phyloP scores from a whole-genome alignment of 2,797 vertebrate species.

The Loriculus beryllinus region DNA sequence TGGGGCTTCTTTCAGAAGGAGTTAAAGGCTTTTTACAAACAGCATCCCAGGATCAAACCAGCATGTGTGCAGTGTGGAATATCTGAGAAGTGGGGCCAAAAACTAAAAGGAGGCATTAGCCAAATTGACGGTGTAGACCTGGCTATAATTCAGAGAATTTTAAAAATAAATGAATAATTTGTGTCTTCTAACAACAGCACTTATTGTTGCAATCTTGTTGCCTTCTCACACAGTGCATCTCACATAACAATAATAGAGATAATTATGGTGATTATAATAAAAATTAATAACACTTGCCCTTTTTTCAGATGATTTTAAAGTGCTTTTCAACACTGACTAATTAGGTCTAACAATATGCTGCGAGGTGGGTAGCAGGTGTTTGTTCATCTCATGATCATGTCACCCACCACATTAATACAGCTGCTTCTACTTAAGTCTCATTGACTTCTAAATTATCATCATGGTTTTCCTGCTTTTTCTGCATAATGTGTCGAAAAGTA shows the following conservation, averaged over 20 bases:
- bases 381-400: slow-evolving; percentile 45
- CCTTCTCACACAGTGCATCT: slow-evolving; percentile 15
- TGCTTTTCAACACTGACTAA: slow-evolving; percentile 48
- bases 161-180: slow-evolving; percentile 17
- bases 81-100: background rate
- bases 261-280: slow-evolving; percentile 58
- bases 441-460: slow-evolving; percentile 48
- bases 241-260: slow-evolving; percentile 31
- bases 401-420: slow-evolving; percentile 24
- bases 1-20: background rate
- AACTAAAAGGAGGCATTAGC: background rate
- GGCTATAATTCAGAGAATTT: background rate
- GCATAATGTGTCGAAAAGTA: background rate
- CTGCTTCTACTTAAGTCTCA: slow-evolving; percentile 50
- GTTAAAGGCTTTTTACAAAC: background rate
- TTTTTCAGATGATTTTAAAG: slow-evolving; percentile 45
- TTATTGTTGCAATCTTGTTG: background rate
- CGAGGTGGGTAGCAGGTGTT: slow-evolving; percentile 46
- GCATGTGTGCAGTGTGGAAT: background rate
- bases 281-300: slow-evolving; percentile 54
- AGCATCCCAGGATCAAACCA: background rate
- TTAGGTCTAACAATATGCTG: slow-evolving; percentile 36
- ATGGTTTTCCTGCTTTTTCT: background rate
- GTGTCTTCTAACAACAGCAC: background rate
- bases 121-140: background rate